Evolutionary conservation across 2,797 vertebrate species (phyloP).

Genomic region (Myotis pilosus): DNA sequence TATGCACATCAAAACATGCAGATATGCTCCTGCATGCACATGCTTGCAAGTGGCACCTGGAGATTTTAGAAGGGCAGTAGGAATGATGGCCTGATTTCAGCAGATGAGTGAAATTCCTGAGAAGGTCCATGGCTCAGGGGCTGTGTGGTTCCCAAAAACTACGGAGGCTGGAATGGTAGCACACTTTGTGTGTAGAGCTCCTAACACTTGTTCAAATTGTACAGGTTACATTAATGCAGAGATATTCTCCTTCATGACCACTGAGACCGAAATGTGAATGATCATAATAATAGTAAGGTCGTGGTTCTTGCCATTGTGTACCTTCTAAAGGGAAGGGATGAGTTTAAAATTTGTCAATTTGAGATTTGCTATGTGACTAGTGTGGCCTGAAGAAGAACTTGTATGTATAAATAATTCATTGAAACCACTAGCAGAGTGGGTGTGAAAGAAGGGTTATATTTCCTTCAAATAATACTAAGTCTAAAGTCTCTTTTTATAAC

Average conservation of each 20-base stretch:
- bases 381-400: conserved; percentile 34
- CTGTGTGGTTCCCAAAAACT: neutral
- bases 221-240: neutral
- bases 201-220: neutral
- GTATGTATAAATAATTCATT: neutral
- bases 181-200: neutral
- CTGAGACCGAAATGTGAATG: neutral
- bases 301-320: neutral
- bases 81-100: neutral
- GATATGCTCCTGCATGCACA: accelerated
- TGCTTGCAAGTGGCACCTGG: accelerated
- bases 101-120: neutral
- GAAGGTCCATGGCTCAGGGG: neutral
- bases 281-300: neutral
- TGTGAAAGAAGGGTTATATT: neutral
- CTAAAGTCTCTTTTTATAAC: neutral
- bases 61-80: neutral
- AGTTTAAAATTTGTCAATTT: neutral
- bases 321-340: neutral
- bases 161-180: neutral
- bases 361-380: neutral
- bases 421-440: neutral
- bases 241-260: neutral
- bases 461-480: neutral
- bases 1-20: neutral